These are phyloP conservation scores for Ctenomys sociabilis DNA, from an alignment of 2,113 vertebrate genomes.

Conservation along the genomic window DNA sequence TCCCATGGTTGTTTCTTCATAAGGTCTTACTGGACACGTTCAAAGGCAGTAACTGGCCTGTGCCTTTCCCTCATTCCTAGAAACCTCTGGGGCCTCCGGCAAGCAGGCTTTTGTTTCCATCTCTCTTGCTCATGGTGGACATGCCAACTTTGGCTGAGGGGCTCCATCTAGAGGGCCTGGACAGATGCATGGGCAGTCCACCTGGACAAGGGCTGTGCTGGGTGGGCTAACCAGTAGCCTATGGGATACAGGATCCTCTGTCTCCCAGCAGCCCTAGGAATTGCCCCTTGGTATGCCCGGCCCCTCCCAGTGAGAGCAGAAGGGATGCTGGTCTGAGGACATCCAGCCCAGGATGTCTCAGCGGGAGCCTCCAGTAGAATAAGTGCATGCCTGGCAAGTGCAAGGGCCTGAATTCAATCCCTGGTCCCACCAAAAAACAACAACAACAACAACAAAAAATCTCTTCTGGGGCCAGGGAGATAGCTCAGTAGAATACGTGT, in stretches of 20 bases:
- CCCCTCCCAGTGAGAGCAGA: neutral
- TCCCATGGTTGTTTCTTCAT: neutral
- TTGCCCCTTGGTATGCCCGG: rapidly evolving
- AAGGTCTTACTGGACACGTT: neutral
- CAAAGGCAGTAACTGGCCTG: neutral
- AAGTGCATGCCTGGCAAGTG: no score
- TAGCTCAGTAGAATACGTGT: no score
- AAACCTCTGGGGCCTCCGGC: neutral
- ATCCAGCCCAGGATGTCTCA: neutral
- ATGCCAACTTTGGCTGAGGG: neutral
- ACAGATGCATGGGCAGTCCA: no score
- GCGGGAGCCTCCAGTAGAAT: neutral
- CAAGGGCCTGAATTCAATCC: no score
- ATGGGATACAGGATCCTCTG: neutral
- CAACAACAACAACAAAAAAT: no score
- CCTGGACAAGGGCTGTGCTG: rapidly evolving
- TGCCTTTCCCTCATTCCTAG: neutral
- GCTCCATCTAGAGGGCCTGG: rapidly evolving
- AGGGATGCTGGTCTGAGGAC: neutral
- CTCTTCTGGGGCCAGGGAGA: no score
- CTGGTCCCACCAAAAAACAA: no score
- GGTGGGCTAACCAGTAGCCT: neutral
- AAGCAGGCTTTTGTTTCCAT: neutral
- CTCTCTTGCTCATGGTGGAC: neutral
- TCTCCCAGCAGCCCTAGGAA: rapidly evolving